Evolutionary conservation across 2,888 invertebrate species (phyloP).

Genomic region (Brachypterus glaber): DNA sequence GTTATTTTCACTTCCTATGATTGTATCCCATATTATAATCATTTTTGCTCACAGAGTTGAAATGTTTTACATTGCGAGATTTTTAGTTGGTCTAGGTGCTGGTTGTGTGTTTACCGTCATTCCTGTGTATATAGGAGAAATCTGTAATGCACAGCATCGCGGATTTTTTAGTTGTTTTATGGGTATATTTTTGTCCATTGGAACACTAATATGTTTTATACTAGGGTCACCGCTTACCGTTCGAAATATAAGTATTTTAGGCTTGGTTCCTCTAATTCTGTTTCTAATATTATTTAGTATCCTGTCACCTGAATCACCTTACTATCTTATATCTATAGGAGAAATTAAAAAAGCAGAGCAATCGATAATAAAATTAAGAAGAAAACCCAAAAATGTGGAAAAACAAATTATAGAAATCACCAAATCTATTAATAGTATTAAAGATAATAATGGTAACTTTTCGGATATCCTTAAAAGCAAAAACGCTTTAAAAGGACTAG

Average conservation of each 20-base stretch:
- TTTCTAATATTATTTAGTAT: slow-evolving; percentile 2
- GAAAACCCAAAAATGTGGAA: slow-evolving; percentile 3
- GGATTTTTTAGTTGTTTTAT: slow-evolving; percentile 9
- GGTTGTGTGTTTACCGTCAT: slow-evolving; percentile 16
- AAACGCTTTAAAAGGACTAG: slow-evolving; percentile 15
- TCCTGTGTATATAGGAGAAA: slow-evolving; percentile 20
- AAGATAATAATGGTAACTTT: slow-evolving; percentile 10
- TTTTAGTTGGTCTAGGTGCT: slow-evolving; percentile 17
- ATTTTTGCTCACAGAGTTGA: slow-evolving; percentile 13
- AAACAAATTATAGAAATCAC: slow-evolving; percentile 4
- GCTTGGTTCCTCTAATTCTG: background rate
- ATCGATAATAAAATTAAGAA: slow-evolving; percentile 9
- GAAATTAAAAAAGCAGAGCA: slow-evolving; percentile 9
- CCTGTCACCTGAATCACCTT: slow-evolving; percentile 16
- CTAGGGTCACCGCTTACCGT: slow-evolving; percentile 8
- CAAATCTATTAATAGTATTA: slow-evolving; percentile 6
- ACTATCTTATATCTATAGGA: slow-evolving; percentile 11
- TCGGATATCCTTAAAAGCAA: slow-evolving; percentile 17
- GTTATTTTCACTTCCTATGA: slow-evolving; percentile 13
- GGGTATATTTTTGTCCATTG: slow-evolving; percentile 1
- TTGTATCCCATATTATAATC: slow-evolving; percentile 17
- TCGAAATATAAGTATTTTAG: background rate
- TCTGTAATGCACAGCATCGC: slow-evolving; percentile 12
- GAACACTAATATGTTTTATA: slow-evolving; percentile 4
- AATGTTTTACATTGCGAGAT: slow-evolving; percentile 18